phyloP scores from a whole-genome alignment of 1,140 invertebrate species.

The Thrips palmi region DNA sequence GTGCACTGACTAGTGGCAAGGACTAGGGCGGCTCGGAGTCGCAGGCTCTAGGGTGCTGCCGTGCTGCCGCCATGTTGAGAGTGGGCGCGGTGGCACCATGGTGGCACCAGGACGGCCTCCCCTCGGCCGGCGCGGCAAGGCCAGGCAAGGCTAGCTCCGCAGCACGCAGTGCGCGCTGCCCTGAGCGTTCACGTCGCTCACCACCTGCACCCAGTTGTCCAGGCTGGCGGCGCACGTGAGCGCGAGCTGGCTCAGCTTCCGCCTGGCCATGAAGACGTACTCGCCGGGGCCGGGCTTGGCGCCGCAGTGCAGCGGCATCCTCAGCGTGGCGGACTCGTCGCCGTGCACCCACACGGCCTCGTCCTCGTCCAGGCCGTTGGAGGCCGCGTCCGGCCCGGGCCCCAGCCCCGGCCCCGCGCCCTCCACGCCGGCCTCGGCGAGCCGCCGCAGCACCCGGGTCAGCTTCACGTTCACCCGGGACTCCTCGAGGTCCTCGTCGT shows the following conservation, averaged over 20 bases:
- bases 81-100: no score
- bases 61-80: no score
- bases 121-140: no score
- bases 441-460: slow-evolving; percentile 41
- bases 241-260: slow-evolving; percentile 45
- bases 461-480: slow-evolving; percentile 45
- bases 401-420: slow-evolving; percentile 18
- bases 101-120: no score
- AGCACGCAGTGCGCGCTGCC: slow-evolving; percentile 46
- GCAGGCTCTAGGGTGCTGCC: no score
- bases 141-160: slow-evolving; percentile 20
- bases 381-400: slow-evolving; percentile 23
- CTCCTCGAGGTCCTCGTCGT: slow-evolving; percentile 37
- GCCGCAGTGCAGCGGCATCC: slow-evolving; percentile 44
- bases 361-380: slow-evolving; percentile 21
- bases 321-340: slow-evolving; percentile 16
- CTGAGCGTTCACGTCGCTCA: slow-evolving; percentile 32
- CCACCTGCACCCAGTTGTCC: slow-evolving; percentile 43
- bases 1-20: no score
- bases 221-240: slow-evolving; percentile 52
- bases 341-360: slow-evolving; percentile 19
- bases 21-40: no score
- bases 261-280: slow-evolving; percentile 60
- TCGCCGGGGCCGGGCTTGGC: slow-evolving; percentile 48
- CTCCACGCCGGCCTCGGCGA: slow-evolving; percentile 22